Evolutionary conservation across 2,888 invertebrate genomes (phyloP), one percentile per base, ranked within the genome.

Genomic region (Synanthedon formicaeformis): DNA sequence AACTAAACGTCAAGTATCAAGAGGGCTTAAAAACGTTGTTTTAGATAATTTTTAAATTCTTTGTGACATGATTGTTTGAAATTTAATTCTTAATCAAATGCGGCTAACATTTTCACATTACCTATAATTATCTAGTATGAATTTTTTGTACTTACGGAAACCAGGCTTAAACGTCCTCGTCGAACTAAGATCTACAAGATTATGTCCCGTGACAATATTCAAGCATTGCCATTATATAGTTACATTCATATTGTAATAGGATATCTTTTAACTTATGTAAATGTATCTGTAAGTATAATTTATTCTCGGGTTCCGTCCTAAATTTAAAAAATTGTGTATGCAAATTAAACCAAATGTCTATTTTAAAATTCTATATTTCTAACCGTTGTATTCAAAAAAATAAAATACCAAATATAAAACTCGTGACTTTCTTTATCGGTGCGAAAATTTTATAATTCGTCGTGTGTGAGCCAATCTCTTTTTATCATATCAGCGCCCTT

Each of bases 401-500:
- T 23, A 23, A 18, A 23, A 5, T 23, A 23, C 23, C 23, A 23
- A 5, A 5, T 23, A 23, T 34, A 34, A 34, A 34, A 34, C 6
- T 5, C 1, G 2, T 2, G 6, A 5, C 2, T 2, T 10, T 34
- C 10, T 3, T 6, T 34, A 3, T 34, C 8, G 2, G 10, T 34
- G 34, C 34, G 6, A 27, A 40, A 40, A 50, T 23, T 40, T 69
- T 53, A 79, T 13, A 80, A 57, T 64, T 81, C 77, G 11, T 55
- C 64, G 40, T 79, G 76, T 55, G 62, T 60, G 14, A 66, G 52
- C 90, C 90, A 91, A 52, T 88, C 80, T 54, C 86, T 71, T 57
- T 90, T 91, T 40, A 92, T 89, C 73, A 91, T 79, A 60, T 91
- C 91, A 0, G 92, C 88, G 1, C 89, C 91, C 64, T 90, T 92